Conservation (phyloP, 2,797 vertebrate genomes). For the Antrozous pallidus region DNA sequence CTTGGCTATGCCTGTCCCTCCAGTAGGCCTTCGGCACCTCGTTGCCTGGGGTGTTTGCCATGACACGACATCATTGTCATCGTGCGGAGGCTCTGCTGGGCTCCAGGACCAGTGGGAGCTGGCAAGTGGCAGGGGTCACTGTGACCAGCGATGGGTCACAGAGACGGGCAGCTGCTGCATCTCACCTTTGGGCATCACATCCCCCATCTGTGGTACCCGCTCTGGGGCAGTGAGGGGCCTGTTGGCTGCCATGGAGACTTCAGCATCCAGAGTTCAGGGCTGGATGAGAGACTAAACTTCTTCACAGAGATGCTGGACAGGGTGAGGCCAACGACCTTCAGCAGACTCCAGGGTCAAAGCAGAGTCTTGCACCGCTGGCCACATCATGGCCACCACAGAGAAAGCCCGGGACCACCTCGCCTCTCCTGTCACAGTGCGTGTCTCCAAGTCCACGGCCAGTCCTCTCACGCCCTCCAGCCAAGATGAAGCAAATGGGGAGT, state of each 20-base stretch:
- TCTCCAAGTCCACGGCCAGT: too few relatives aligned
- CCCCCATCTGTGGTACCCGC: accelerated
- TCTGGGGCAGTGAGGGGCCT: not conserved
- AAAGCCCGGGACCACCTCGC: too few relatives aligned
- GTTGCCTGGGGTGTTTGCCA: not conserved
- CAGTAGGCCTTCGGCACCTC: not conserved
- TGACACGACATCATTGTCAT: accelerated
- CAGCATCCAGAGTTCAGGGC: not conserved
- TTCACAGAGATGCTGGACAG: not conserved
- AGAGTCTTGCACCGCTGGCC: accelerated
- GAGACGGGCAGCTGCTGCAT: accelerated
- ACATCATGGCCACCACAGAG: accelerated
- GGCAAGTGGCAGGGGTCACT: not conserved
- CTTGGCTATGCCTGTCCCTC: not conserved
- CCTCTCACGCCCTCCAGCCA: accelerated
- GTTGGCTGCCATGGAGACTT: not conserved
- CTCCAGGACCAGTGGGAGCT: not conserved
- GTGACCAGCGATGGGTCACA: not conserved
- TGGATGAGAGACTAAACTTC: not conserved
- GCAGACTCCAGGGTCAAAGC: not conserved
- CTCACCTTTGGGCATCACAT: not conserved
- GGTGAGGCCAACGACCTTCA: accelerated
- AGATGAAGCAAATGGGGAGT: accelerated
- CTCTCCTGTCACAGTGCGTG: accelerated
- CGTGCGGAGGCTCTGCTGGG: not conserved